Percentiles rank a stretch among this genome's conserved stretches.
phyloP scores from a whole-genome alignment of 2,888 invertebrate genomes.

The Nemoura dubitans region DNA sequence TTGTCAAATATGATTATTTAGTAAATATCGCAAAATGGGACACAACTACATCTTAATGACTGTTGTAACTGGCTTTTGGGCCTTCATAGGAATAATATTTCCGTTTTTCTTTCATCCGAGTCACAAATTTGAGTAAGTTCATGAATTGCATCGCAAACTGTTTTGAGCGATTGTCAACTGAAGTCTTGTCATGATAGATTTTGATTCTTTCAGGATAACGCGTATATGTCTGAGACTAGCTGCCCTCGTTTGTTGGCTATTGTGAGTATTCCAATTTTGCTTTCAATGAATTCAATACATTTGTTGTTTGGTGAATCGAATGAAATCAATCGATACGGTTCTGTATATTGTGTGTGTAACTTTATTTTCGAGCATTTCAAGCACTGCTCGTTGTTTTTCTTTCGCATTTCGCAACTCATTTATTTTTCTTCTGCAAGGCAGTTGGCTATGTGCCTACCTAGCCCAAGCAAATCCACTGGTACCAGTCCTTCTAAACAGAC shows the following conservation, averaged over 20 bases:
- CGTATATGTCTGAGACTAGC: background rate
- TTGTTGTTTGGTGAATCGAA: too few relatives aligned
- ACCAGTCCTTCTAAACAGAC: background rate
- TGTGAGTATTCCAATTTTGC: conserved; percentile 8
- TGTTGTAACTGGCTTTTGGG: background rate
- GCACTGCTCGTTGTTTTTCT: too few relatives aligned
- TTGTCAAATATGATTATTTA: too few relatives aligned
- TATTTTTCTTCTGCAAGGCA: background rate
- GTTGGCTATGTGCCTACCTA: background rate
- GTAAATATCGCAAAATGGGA: background rate
- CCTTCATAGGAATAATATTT: background rate
- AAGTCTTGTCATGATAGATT: background rate
- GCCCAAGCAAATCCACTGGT: background rate
- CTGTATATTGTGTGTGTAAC: too few relatives aligned
- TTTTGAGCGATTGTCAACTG: too few relatives aligned
- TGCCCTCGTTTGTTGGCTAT: conserved; percentile 27
- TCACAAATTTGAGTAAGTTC: background rate
- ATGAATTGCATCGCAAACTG: background rate
- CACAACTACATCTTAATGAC: background rate
- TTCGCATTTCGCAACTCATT: too few relatives aligned
- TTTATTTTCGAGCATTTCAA: too few relatives aligned
- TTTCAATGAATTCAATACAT: too few relatives aligned
- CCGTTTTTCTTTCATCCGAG: background rate
- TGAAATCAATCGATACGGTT: too few relatives aligned
- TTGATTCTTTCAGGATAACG: background rate